phyloP scores from a whole-genome alignment of 2,797 vertebrate species.

The Dendrocincla fuliginosa region DNA sequence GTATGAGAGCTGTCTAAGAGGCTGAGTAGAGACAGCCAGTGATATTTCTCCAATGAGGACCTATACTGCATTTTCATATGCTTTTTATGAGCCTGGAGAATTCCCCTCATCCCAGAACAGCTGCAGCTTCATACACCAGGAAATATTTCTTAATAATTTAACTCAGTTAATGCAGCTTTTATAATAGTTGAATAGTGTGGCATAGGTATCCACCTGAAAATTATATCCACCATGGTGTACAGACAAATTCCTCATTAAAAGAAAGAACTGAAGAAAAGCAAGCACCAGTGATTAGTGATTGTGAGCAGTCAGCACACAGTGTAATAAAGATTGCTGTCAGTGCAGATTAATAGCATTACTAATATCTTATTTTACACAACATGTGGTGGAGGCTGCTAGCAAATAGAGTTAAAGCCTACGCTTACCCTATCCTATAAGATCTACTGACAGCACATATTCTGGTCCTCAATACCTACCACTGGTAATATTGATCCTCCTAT shows the following conservation, averaged over 20 bases:
- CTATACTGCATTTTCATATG: neutral
- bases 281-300: neutral
- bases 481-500: fast-evolving
- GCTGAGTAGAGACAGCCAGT: neutral
- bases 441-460: neutral
- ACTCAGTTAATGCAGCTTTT: neutral
- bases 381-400: neutral
- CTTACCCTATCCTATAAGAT: neutral
- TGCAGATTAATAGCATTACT: neutral
- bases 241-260: conserved; percentile 24
- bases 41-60: neutral
- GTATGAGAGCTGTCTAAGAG: neutral
- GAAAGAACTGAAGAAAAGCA: conserved; percentile 5
- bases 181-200: neutral
- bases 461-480: neutral
- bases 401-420: neutral
- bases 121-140: neutral
- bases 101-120: neutral
- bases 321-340: neutral
- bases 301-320: neutral
- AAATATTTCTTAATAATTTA: conserved; percentile 16
- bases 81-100: neutral
- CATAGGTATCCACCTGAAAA: conserved; percentile 13
- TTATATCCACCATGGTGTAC: neutral
- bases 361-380: conserved; percentile 9